Base-by-base conservation (phyloP, 2,113 vertebrate species). In the Athene cunicularia region DNA sequence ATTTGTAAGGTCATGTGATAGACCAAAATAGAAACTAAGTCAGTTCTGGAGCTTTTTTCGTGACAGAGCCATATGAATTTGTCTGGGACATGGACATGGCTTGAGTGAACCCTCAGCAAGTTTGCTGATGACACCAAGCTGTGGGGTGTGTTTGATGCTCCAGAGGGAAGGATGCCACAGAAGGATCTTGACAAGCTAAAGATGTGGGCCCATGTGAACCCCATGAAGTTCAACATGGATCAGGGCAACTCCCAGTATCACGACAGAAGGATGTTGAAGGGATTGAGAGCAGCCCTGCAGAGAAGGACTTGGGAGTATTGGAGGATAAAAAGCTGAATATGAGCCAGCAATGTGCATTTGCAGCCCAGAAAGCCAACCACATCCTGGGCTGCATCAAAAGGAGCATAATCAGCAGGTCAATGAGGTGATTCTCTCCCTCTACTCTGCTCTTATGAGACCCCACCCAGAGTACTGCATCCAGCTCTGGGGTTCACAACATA, bases 301-400 rank as follows among this genome's bases (percentile, higher is more conserved):
- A 66, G 19, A 47, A 21, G 8, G 9, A 60, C 24, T 19, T 50
- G 11, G 21, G 9, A 4, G 3, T 50, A 18, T 4, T n/a, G 7
- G 3, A 45, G 23, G 27, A 49, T 47, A 14, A 47, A 39, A 70
- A 55, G 5, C 7, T 41, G 7, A 15, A 22, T 5, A 28, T 49
- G 45, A 70, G 3, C 3, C 7, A 2, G 11, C 33, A 55, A 24
- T 22, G 32, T 68, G 26, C 0, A 2, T 15, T 75, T 1, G 10
- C 27, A 67, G 26, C 59, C 28, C 37, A 81, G 35, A 74, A 74
- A 9, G 17, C 7, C 30, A 64, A 16, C 8, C 3, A 0, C 24
- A 32, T 52, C 17, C 26, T 43, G 22, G 35, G 8, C 26, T 74
- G 9, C 17, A 53, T 16, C 28, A 47, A 47, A 30, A 71, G 12